Evolutionary conservation across 1,140 invertebrate genomes (phyloP).

Genomic region (Tetraneura akinire): DNA sequence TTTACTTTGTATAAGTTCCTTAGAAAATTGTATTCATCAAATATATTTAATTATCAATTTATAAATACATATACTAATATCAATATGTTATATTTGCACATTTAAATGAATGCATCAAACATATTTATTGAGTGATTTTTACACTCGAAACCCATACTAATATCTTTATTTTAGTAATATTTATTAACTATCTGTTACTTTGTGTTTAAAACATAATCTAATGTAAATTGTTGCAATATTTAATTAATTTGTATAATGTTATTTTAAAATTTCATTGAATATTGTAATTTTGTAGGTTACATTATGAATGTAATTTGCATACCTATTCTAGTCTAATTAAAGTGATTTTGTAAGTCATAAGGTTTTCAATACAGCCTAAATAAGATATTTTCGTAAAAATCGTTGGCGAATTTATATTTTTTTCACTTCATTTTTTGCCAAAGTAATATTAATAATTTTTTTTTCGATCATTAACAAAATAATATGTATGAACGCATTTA

Average conservation of each 20-base stretch:
- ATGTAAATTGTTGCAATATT: conserved; percentile 40
- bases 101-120: conserved; percentile 29
- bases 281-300: conserved; percentile 39
- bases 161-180: conserved; percentile 47
- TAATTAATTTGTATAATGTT: conserved; percentile 6
- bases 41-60: conserved; percentile 45
- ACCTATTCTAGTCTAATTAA: conserved; percentile 51
- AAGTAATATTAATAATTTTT: conserved; percentile 4
- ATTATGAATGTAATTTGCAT: conserved; percentile 35
- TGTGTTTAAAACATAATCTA: too few relatives aligned
- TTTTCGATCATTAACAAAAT: conserved; percentile 20
- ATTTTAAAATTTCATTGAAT: conserved; percentile 18
- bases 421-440: conserved; percentile 22
- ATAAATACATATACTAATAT: neutral
- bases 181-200: conserved; percentile 36
- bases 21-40: conserved; percentile 46
- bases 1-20: conserved; percentile 50
- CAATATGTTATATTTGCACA: conserved; percentile 29
- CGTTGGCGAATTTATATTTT: too few relatives aligned
- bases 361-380: conserved; percentile 8
- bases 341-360: conserved; percentile 46
- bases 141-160: conserved; percentile 45
- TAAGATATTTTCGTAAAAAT: too few relatives aligned
- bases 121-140: conserved; percentile 14
- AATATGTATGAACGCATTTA: conserved; percentile 1